Conservation (phyloP, 37 sponge, comb jelly and placozoan genomes). For the Oopsacas minuta region DNA sequence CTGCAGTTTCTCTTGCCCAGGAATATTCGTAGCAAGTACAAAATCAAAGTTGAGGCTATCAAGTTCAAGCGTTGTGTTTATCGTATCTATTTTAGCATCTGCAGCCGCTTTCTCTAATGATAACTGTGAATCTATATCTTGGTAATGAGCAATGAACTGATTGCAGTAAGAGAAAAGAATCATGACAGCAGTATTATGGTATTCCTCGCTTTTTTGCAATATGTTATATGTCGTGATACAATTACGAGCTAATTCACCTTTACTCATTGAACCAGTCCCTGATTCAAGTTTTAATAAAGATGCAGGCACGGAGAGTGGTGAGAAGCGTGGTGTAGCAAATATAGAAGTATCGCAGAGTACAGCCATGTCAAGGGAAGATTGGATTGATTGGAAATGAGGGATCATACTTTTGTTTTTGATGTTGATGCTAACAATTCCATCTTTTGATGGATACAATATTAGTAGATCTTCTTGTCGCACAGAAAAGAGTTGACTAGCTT, state of each 20-base stretch:
- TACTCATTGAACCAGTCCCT: neutral
- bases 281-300: neutral
- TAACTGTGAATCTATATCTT: neutral
- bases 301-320: neutral
- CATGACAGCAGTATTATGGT: neutral
- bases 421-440: neutral
- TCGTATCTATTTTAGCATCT: conserved; percentile 3
- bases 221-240: neutral
- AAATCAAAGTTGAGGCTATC: neutral
- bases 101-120: neutral
- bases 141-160: neutral
- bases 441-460: neutral
- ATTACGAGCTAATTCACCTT: neutral
- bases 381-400: neutral
- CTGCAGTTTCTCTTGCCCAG: neutral
- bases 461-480: neutral
- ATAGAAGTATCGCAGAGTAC: neutral
- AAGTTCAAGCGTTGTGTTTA: neutral
- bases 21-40: neutral
- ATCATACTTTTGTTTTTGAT: neutral
- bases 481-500: neutral
- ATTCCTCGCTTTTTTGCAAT: neutral
- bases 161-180: neutral
- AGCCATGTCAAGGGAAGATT: neutral
- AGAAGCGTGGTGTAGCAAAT: neutral